Percentiles rank a stretch among this genome's conserved stretches.
Evolutionary conservation across 1,140 invertebrate species (phyloP).

Genomic region (Penaeus japonicus): DNA sequence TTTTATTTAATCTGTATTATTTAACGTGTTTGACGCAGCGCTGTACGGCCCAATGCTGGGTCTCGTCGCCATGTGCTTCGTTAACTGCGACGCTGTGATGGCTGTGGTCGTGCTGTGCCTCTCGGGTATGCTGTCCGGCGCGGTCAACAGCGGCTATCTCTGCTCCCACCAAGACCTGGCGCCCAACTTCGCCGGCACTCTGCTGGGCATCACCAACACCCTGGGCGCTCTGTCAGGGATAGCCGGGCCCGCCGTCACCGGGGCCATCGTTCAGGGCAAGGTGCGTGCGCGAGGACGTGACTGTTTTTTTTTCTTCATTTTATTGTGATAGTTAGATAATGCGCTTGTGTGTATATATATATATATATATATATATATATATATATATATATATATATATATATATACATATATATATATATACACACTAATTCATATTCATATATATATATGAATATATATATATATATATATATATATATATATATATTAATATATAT

Average conservation of each 20-base stretch:
- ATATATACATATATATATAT: neutral
- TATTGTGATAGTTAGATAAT: too few species aligned
- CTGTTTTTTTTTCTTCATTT: too few species aligned
- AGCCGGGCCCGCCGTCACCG: constrained; percentile 79
- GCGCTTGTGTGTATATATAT: too few species aligned
- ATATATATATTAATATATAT: neutral
- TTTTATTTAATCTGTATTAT: too few species aligned
- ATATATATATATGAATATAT: neutral
- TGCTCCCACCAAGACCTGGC: constrained; percentile 85
- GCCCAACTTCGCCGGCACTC: constrained; percentile 80
- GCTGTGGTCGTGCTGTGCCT: constrained; percentile 79
- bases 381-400: neutral
- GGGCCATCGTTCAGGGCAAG: constrained; percentile 67
- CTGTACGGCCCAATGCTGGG: too few species aligned
- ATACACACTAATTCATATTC: neutral
- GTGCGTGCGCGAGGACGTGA: too few species aligned
- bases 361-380: constrained; percentile 6
- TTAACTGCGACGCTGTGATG: constrained; percentile 69
- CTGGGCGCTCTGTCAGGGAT: constrained; percentile 83
- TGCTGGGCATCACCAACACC: constrained; percentile 85
- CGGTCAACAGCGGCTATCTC: constrained; percentile 81
- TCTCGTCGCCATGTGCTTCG: too few species aligned
- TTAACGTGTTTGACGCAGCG: too few species aligned
- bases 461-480: neutral
- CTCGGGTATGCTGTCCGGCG: constrained; percentile 81